A percentile compares a stretch with the other conserved stretches of the same genome.
phyloP scores from a whole-genome alignment of 30 jellyfish, hydroid and myxozoan genomes.

The Nemopilema nomurai region DNA sequence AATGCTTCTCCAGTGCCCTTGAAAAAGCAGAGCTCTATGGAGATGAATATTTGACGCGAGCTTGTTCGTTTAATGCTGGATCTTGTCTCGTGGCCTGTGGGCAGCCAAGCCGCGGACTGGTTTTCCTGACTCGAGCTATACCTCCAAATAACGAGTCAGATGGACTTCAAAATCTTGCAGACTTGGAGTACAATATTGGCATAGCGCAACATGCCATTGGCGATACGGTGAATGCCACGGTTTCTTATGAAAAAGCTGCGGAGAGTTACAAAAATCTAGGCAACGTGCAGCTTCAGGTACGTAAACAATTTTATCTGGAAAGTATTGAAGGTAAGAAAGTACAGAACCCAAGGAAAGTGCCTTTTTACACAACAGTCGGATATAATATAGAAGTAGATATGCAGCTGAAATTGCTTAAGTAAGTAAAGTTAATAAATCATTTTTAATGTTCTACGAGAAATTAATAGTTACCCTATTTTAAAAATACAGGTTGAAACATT shows the following conservation, averaged over 20 bases:
- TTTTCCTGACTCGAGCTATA: constrained; percentile 48
- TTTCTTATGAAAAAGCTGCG: constrained; percentile 78
- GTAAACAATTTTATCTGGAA: too few relatives aligned
- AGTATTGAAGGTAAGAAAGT: too few relatives aligned
- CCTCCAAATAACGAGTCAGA: constrained; percentile 68
- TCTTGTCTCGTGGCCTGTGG: constrained; percentile 90
- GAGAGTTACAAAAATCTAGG: constrained; percentile 45
- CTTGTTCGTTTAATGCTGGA: constrained; percentile 91
- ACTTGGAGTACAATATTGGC: constrained; percentile 87
- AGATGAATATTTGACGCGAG: constrained; percentile 65
- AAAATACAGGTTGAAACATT: constrained; percentile 77
- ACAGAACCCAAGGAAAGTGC: too few relatives aligned
- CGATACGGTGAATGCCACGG: constrained; percentile 67
- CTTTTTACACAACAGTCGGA: too few relatives aligned
- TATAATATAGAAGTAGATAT: too few relatives aligned
- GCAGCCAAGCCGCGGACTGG: constrained; percentile 75
- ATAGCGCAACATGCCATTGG: constrained; percentile 82
- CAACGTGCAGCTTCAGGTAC: constrained; percentile 43
- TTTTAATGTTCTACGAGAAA: too few relatives aligned
- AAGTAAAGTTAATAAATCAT: too few relatives aligned
- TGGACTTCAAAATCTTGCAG: constrained; percentile 83
- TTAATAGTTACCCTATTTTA: too few relatives aligned
- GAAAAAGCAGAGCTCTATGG: constrained; percentile 55
- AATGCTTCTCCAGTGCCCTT: constrained; percentile 72
- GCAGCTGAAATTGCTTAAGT: too few relatives aligned